Base-by-base conservation (phyloP, 1,140 invertebrate species). In the Papilio aristodemus region DNA sequence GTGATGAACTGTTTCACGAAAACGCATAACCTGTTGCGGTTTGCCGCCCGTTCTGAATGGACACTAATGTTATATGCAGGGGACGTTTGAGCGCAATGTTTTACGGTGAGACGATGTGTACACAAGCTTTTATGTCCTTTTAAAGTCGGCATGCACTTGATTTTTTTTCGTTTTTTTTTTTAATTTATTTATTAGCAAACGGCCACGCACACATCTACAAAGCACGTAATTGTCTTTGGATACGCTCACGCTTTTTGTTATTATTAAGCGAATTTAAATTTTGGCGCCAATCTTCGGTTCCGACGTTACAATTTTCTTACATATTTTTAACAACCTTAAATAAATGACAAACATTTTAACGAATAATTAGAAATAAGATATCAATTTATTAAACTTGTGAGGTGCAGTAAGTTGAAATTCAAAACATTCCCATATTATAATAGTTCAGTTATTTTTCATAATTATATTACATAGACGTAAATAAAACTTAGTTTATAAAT, bases 21-120 rank as follows among this genome's bases (percentile, higher is more conserved):
- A 79, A 77, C 70, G 39, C 73, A 78, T 71, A 74, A 77, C 72
- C 73, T 75, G 74, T 71, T 76, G 73, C 75, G 72, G 60, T 74
- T 71, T 71, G 68, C 73, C 75, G 71, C 71, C 74, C 64, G 68
- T 68, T 80, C 77, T 88, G 81, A 87, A 89, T 87, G 85, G 84
- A 86, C 81, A 72, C 81, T 75, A 77, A 78, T 76, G 71, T 81
- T 77, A 78, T 76, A 75, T 71, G 81, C 76, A 76, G 76, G 78
- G 80, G 73, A 74, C 80, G 76, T 76, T 81, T 85, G 80, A 85
- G 83, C 78, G 85, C 85, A 85, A 91, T 91, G 89, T 83, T 89
- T 87, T 90, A 90, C 84, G 89, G 89, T 91, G 89, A 91, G 89
- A 86, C 74, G 78, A 85, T 86, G 83, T 87, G 81, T 81, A 81